A percentile compares a stretch with the other conserved stretches of the same genome.
Conservation (phyloP, 2,888 invertebrate species). For the Heteropelma amictum region DNA sequence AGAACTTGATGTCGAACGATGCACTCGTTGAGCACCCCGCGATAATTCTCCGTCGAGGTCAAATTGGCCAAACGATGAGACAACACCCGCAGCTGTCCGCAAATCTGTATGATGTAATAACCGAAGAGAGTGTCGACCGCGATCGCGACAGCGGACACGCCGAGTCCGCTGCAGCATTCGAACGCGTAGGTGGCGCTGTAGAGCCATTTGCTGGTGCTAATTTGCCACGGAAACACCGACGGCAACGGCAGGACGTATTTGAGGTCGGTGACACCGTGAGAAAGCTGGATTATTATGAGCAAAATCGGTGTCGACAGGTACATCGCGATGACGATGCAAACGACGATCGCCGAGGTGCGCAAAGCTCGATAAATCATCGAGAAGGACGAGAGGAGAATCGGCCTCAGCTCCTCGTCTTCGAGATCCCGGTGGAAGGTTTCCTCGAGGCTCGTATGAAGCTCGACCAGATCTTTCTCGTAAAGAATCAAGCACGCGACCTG, state of each 20-base stretch:
- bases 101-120: conserved; percentile 52
- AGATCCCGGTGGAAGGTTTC: conserved; percentile 11
- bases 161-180: no score
- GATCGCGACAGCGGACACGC: not conserved
- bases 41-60: conserved; percentile 1
- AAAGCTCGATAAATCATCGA: no score
- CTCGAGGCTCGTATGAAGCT: conserved; percentile 9
- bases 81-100: conserved; percentile 42
- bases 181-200: conserved; percentile 37
- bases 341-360: no score
- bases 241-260: conserved; percentile 49
- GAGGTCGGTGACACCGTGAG: conserved; percentile 19
- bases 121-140: conserved; percentile 45
- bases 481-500: conserved; percentile 21
- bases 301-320: conserved; percentile 37
- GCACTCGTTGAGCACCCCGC: conserved; percentile 30
- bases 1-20: conserved; percentile 37
- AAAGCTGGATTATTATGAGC: conserved; percentile 18
- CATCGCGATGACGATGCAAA: conserved; percentile 1
- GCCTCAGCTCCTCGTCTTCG: conserved; percentile 4
- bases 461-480: conserved; percentile 20
- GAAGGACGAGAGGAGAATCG: conserved; percentile 27
- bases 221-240: conserved; percentile 47
- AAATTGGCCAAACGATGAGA: conserved; percentile 30
- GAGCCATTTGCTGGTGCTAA: conserved; percentile 22